Evolutionary conservation across 2,113 vertebrate species (phyloP).

Genomic region (Coryphaenoides rupestris): DNA sequence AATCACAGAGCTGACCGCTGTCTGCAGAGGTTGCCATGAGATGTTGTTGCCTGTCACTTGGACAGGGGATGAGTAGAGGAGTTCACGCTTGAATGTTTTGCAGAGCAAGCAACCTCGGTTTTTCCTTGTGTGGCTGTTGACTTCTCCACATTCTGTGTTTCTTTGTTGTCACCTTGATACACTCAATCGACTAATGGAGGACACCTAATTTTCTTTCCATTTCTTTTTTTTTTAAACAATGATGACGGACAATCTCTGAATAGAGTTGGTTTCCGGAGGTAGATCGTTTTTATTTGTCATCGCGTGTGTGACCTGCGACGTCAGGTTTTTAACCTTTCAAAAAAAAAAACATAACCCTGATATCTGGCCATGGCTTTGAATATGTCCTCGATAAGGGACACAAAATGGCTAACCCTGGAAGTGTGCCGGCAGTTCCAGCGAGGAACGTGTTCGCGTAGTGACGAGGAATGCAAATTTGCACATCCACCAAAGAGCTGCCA

Average conservation of each 20-base stretch:
- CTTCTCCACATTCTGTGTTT: constrained; percentile 68
- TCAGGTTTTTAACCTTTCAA: constrained; percentile 14
- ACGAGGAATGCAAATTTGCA: constrained; percentile 98
- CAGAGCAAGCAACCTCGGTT: constrained; percentile 59
- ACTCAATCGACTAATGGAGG: constrained; percentile 57
- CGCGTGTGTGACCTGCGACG: too few species aligned
- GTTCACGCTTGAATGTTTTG: constrained; percentile 43
- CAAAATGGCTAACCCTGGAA: constrained; percentile 95
- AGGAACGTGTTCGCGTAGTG: constrained; percentile 92
- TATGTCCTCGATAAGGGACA: constrained; percentile 88
- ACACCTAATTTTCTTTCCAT: constrained; percentile 32
- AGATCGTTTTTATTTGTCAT: constrained; percentile 17
- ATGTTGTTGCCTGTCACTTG: constrained; percentile 52
- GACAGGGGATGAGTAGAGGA: constrained; percentile 56
- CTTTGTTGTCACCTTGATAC: constrained; percentile 39
- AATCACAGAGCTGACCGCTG: not conserved
- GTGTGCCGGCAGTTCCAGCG: constrained; percentile 96
- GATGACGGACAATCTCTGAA: constrained; percentile 21
- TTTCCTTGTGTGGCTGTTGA: constrained; percentile 61
- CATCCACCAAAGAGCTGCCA: constrained; percentile 97
- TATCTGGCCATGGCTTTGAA: constrained; percentile 86
- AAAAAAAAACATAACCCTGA: constrained; percentile 29
- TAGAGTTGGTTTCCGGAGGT: not conserved
- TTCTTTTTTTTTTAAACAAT: constrained; percentile 1
- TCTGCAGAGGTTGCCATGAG: too few species aligned